Evolutionary conservation across 30 jellyfish, hydroid and myxozoan species (phyloP).

Genomic region (Hydra vulgaris): DNA sequence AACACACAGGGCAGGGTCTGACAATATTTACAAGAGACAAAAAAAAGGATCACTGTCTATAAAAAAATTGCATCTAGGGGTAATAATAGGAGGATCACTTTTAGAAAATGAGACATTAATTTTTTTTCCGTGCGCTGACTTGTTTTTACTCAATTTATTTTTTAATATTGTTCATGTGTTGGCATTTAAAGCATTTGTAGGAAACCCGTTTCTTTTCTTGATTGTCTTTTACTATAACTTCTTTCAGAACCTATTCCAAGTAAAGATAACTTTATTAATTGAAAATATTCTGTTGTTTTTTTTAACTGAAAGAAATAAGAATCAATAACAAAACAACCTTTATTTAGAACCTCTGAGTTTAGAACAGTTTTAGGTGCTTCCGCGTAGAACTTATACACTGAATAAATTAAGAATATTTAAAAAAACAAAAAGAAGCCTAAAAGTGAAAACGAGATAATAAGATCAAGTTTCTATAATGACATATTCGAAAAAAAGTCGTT

Average conservation of each 20-base stretch:
- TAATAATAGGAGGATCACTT: background rate
- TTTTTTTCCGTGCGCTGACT: background rate
- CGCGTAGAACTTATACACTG: too few relatives aligned
- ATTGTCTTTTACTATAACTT: background rate
- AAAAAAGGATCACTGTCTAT: too few relatives aligned
- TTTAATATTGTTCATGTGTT: background rate
- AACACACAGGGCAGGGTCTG: too few relatives aligned
- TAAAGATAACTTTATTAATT: background rate
- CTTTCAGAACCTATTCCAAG: background rate
- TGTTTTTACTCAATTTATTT: background rate
- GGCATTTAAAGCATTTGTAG: background rate
- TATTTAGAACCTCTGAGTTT: background rate
- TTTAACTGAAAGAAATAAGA: too few relatives aligned
- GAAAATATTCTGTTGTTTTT: background rate
- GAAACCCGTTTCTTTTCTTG: background rate
- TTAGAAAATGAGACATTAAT: background rate
- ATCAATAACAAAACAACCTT: background rate
- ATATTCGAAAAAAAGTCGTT: background rate
- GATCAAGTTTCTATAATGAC: background rate
- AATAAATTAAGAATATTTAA: too few relatives aligned
- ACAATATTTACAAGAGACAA: too few relatives aligned
- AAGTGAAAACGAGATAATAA: background rate
- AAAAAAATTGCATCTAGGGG: too few relatives aligned
- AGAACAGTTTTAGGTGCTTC: background rate
- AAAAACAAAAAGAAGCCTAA: too few relatives aligned